Percentiles rank a stretch among this genome's conserved stretches.
phyloP scores from a whole-genome alignment of 2,113 vertebrate species.

The Phainopepla nitens region DNA sequence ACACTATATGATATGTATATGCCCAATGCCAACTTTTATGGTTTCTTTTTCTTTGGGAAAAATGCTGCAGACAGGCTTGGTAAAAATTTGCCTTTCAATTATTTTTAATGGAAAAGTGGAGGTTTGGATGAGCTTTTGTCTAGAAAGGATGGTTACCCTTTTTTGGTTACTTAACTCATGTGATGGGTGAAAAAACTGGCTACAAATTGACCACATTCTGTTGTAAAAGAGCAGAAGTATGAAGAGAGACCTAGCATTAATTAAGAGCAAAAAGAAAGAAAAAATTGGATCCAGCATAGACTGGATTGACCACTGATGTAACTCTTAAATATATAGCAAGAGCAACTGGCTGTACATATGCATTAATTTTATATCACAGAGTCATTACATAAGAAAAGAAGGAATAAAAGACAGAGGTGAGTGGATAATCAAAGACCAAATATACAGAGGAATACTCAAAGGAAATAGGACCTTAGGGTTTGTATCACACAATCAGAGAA shows the following conservation, averaged over 20 bases:
- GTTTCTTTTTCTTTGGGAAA: not conserved
- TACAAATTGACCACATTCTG: not conserved
- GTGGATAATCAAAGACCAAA: not conserved
- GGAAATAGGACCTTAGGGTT: not conserved
- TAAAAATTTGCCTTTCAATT: not conserved
- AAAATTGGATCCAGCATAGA: not conserved
- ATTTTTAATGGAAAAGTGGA: not conserved
- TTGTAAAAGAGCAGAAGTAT: not conserved
- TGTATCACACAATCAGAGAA: not conserved
- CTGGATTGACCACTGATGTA: not conserved
- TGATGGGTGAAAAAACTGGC: not conserved
- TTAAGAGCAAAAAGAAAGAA: not conserved
- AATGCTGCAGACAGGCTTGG: fast-evolving
- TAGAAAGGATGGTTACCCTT: not conserved
- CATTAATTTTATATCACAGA: not conserved
- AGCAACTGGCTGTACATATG: not conserved
- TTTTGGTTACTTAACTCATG: not conserved
- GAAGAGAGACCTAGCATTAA: not conserved
- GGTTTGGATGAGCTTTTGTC: not conserved
- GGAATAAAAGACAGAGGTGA: not conserved
- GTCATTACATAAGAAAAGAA: not conserved
- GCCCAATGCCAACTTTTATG: fast-evolving
- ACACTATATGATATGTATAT: not conserved
- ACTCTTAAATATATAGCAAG: not conserved
- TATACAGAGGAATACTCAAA: not conserved